Base-by-base conservation (phyloP, 2,113 vertebrate species). In the Probosciger aterrimus region DNA sequence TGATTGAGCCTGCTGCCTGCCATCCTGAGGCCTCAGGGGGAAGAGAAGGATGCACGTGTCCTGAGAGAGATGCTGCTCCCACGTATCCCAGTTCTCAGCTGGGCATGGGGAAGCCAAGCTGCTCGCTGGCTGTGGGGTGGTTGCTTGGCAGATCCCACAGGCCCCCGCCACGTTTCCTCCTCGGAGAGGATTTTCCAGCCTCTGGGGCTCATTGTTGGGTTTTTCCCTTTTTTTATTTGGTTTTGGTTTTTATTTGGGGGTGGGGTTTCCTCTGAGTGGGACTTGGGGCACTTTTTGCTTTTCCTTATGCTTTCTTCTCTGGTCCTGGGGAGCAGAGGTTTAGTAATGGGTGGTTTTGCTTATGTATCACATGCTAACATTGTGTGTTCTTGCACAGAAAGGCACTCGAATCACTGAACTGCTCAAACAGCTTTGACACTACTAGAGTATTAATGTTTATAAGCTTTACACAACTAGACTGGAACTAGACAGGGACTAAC, bases 311-410 rank as follows among this genome's bases (percentile, higher is more conserved):
- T 93, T 91, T 90, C 77, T 84, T 82, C 59, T 86, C 81, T 57
- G 31, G 82, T 91, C 81, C 86, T 73, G 82, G 93, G 87, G 91
- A 93, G 90, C 95, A 94, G 90, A 93, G 88, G 75, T 86, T 82
- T 82, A 90, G 88, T 94, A 65, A 50, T 44, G 93, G 69, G 90
- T 68, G 94, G 87, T 47, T 89, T 94, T 71, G 94, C 95, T 95
- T 76, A 28, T 77, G 70, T 96, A 70, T 96, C 94, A 80, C 86
- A 65, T 57, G 90, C 92, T 95, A 89, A 89, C 77, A 7, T 95
- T 80, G 95, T 96, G 93, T 95, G 94, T 76, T 88, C 96, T 97
- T 97, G 96, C 97, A 97, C 96, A 97, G 92, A 96, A 97, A 93
- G 95, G 94, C 89, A 92, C 88, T 97, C 87, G 37, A 89, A 88